Percentiles rank a stretch among this genome's conserved stretches.
phyloP scores from a whole-genome alignment of 2,888 invertebrate species.

The Anaspis maculata region DNA sequence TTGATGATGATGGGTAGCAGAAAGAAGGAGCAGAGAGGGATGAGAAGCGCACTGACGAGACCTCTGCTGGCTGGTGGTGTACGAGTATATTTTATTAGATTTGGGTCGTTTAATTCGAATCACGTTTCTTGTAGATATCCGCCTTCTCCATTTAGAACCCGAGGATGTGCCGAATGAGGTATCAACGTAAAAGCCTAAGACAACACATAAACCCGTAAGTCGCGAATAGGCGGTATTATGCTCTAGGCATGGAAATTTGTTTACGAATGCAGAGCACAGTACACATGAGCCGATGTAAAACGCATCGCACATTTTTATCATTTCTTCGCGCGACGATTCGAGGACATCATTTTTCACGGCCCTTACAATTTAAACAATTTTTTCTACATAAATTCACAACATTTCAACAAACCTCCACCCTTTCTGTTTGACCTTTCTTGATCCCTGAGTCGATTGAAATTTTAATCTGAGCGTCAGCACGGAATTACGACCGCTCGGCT shows the following conservation, averaged over 20 bases:
- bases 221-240: slow-evolving; percentile 17
- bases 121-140: slow-evolving; percentile 31
- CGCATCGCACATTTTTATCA: slow-evolving; percentile 17
- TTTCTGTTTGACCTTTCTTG: too few species aligned
- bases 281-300: slow-evolving; percentile 14
- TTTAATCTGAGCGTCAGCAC: too few species aligned
- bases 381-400: too few species aligned
- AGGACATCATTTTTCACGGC: too few species aligned
- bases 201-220: slow-evolving; percentile 28
- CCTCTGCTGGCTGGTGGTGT: slow-evolving; percentile 19
- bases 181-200: slow-evolving; percentile 31
- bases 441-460: too few species aligned
- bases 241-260: slow-evolving; percentile 18
- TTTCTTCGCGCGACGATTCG: not conserved
- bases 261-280: slow-evolving; percentile 18
- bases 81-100: slow-evolving; percentile 31
- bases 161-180: slow-evolving; percentile 32
- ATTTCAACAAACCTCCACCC: too few species aligned
- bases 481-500: too few species aligned
- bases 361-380: too few species aligned
- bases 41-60: too few species aligned
- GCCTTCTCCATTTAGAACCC: slow-evolving; percentile 29
- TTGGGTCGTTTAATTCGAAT: slow-evolving; percentile 30
- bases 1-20: too few species aligned
- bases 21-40: too few species aligned